Conservation (phyloP, 2,113 vertebrate genomes). For the Picathartes gymnocephalus region DNA sequence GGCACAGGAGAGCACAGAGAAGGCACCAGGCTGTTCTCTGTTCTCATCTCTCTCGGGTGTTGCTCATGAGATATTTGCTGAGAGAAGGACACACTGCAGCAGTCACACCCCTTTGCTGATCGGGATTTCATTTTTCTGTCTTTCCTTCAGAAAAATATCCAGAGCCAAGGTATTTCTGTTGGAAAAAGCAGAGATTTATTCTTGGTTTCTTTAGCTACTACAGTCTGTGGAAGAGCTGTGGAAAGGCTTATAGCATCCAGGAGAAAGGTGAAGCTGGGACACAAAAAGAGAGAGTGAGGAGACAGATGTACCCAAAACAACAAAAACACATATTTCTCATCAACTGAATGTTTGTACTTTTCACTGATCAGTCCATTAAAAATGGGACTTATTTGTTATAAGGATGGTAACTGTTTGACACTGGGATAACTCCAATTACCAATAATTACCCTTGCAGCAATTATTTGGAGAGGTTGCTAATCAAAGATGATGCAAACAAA, state of each 20-base stretch:
- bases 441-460: neutral
- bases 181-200: neutral
- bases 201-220: neutral
- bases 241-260: neutral
- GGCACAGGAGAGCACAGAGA: neutral
- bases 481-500: neutral
- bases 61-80: neutral
- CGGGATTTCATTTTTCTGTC: neutral
- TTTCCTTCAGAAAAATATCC: neutral
- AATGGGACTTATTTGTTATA: neutral
- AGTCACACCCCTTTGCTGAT: neutral
- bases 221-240: neutral
- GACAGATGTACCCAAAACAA: neutral
- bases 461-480: neutral
- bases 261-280: neutral
- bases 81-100: neutral
- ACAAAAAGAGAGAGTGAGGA: neutral
- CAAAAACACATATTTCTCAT: neutral
- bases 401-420: neutral
- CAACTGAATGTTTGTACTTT: neutral
- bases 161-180: neutral
- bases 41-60: neutral
- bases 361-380: neutral
- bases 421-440: neutral
- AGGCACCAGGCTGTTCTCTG: neutral